phyloP scores from a whole-genome alignment of 2,113 vertebrate genomes.

The Lophius piscatorius region DNA sequence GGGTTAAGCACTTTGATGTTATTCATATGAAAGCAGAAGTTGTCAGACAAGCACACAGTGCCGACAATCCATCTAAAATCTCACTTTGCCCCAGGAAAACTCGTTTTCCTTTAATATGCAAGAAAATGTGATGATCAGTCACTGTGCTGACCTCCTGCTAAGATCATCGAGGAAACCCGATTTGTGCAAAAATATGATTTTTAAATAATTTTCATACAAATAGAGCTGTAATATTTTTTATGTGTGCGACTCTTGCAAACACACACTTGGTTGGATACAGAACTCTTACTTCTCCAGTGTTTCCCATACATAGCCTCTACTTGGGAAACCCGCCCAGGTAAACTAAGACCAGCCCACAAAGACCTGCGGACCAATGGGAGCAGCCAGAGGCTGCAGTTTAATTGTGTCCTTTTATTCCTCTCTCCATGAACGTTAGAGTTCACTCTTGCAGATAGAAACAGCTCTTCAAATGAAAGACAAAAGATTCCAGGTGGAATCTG shows the following conservation, averaged over 20 bases:
- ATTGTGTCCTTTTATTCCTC: no score
- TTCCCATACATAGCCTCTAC: no score
- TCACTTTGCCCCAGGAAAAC: neutral
- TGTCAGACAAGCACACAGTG: no score
- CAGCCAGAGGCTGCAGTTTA: no score
- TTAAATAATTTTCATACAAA: neutral
- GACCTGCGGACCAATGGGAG: no score
- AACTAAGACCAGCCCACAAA: no score
- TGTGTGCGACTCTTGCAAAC: neutral
- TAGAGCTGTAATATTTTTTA: neutral
- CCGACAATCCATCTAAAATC: conserved; percentile 8
- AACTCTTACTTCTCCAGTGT: neutral
- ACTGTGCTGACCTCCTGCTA: neutral
- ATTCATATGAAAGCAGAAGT: conserved; percentile 32
- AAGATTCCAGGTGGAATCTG: no score
- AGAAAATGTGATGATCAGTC: neutral
- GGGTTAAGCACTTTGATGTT: conserved; percentile 24
- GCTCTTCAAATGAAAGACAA: no score
- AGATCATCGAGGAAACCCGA: neutral
- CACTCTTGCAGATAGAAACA: no score
- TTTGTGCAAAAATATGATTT: neutral
- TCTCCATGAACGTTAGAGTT: no score
- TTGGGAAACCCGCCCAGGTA: no score
- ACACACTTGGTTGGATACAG: conserved; percentile 10
- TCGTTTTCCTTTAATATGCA: neutral